Conservation (phyloP, 2,797 vertebrate species). For the Pseudochirops corinnae region DNA sequence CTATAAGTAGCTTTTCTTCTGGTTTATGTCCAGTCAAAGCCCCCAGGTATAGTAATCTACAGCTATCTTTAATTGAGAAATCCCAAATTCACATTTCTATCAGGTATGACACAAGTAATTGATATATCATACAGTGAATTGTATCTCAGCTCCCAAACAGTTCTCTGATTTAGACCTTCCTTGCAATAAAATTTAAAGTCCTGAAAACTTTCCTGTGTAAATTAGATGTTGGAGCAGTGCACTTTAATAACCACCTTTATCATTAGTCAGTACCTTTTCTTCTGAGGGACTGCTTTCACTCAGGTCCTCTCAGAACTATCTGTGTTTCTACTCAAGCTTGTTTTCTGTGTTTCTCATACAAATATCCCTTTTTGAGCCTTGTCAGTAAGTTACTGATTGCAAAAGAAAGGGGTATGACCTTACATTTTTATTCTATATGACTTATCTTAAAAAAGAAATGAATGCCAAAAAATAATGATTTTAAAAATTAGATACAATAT, state of each 20-base stretch:
- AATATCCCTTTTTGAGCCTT: background rate
- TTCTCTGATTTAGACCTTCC: background rate
- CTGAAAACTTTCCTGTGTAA: background rate
- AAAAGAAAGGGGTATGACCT: background rate
- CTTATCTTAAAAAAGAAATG: background rate
- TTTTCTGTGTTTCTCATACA: background rate
- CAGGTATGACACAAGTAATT: background rate
- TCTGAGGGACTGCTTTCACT: background rate
- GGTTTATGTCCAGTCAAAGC: background rate
- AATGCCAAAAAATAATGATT: background rate
- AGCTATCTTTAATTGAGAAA: background rate
- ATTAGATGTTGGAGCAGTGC: background rate
- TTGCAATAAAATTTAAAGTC: background rate
- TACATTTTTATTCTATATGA: background rate
- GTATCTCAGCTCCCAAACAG: background rate
- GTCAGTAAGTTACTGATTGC: background rate
- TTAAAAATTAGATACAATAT: background rate
- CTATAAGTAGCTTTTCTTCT: background rate
- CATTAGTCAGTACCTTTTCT: background rate
- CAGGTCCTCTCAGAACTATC: background rate
- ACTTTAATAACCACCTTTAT: background rate
- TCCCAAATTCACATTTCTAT: background rate
- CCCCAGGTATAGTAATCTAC: background rate
- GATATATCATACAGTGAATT: background rate
- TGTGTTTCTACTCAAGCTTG: background rate